A percentile compares a stretch with the other conserved stretches of the same genome.
Evolutionary conservation across 2,113 vertebrate species (phyloP).

Genomic region (Chaenocephalus aceratus): DNA sequence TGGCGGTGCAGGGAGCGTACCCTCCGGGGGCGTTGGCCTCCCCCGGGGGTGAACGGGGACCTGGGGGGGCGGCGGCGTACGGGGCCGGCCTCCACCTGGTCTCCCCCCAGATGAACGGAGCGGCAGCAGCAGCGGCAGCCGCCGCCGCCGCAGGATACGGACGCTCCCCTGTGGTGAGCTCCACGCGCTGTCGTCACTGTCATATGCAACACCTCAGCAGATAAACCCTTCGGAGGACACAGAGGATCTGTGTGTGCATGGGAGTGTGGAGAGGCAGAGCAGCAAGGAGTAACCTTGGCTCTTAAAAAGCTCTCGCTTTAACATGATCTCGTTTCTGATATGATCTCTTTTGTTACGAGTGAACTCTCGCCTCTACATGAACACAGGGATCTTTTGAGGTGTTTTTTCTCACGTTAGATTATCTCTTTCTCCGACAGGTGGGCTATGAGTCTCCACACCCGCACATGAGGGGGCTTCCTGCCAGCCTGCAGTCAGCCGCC

Average conservation of each 20-base stretch:
- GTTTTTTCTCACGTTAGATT: not conserved
- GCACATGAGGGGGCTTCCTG: conserved; percentile 88
- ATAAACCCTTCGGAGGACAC: conserved; percentile 40
- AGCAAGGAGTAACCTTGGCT: conserved; percentile 31
- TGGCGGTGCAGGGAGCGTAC: conserved; percentile 90
- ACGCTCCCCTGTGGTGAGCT: conserved; percentile 88
- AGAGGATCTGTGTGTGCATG: not conserved
- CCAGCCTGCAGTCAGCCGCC: conserved; percentile 85
- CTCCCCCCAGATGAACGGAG: conserved; percentile 89
- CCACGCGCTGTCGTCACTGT: conserved; percentile 56
- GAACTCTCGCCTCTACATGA: not conserved
- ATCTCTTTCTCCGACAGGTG: conserved; percentile 77
- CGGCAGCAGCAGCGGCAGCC: conserved; percentile 67
- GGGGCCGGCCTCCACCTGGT: conserved; percentile 88
- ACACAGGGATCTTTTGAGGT: not conserved
- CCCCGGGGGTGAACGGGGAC: conserved; percentile 90
- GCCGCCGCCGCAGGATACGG: conserved; percentile 84
- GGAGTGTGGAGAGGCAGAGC: not conserved
- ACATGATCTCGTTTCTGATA: conserved; percentile 35
- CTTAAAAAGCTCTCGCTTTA: conserved; percentile 17
- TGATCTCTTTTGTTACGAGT: conserved; percentile 21
- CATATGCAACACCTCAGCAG: conserved; percentile 53
- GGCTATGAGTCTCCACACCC: conserved; percentile 90
- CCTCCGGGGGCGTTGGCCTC: conserved; percentile 87
- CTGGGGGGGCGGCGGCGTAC: conserved; percentile 85